A percentile compares a stretch with the other conserved stretches of the same genome.
Evolutionary conservation across 37 sponge, comb jelly and placozoan genomes (phyloP).

Genomic region (Dysidea cf. avara): DNA sequence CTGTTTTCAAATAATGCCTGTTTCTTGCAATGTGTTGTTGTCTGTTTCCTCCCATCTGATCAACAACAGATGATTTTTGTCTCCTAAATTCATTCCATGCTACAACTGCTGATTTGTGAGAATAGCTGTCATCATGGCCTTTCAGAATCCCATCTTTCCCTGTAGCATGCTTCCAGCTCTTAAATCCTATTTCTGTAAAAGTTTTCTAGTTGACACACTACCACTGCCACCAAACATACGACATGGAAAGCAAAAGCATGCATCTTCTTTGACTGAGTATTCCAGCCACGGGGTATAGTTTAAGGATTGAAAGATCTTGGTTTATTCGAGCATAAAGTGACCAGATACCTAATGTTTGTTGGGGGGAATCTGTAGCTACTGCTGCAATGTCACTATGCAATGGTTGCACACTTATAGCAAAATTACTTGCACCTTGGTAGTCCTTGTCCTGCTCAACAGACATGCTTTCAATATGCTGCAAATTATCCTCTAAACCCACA

Average conservation of each 20-base stretch:
- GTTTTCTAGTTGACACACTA: too few relatives aligned
- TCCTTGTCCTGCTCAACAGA: too few relatives aligned
- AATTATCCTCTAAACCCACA: too few relatives aligned
- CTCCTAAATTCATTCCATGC: constrained; percentile 35
- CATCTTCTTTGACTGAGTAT: too few relatives aligned
- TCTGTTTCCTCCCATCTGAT: constrained; percentile 4
- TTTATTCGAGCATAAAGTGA: constrained; percentile 46
- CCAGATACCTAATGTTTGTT: constrained; percentile 33
- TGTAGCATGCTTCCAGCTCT: constrained; percentile 60
- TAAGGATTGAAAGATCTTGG: constrained; percentile 55
- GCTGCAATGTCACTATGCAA: too few relatives aligned
- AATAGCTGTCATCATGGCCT: constrained; percentile 31
- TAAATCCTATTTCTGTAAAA: constrained; percentile 34
- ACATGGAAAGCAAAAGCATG: constrained; percentile 52
- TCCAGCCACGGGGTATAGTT: constrained; percentile 39
- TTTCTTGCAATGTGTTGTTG: constrained; percentile 47
- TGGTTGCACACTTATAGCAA: too few relatives aligned
- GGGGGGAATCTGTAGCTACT: too few relatives aligned
- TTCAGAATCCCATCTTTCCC: constrained; percentile 44
- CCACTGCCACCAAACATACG: constrained; percentile 43
- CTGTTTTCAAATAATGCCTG: constrained; percentile 56
- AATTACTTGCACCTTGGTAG: too few relatives aligned
- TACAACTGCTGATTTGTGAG: constrained; percentile 35
- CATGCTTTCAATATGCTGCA: too few relatives aligned
- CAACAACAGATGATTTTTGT: constrained; percentile 31